Evolutionary conservation across 2,888 invertebrate species (phyloP).

Genomic region (Protonemura montana): DNA sequence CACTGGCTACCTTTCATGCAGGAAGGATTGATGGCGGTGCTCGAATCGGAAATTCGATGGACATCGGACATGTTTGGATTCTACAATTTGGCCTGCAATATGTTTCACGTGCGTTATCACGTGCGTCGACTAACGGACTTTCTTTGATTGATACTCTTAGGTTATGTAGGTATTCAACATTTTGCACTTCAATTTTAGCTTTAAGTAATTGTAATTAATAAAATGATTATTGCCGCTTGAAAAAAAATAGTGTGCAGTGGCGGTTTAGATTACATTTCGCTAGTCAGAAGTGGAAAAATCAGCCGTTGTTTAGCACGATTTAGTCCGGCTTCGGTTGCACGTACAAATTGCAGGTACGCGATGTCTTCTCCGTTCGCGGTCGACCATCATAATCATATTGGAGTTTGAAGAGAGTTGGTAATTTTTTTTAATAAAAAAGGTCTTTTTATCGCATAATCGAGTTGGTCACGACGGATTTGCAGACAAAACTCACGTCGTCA

Average conservation of each 20-base stretch:
- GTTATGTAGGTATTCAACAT: too few species aligned
- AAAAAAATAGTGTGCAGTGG: neutral
- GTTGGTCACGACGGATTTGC: neutral
- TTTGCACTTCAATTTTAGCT: too few species aligned
- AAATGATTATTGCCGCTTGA: neutral
- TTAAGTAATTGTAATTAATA: neutral
- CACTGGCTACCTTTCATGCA: neutral
- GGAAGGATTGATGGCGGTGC: neutral
- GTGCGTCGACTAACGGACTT: too few species aligned
- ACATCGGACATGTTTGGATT: neutral
- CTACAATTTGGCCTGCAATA: neutral
- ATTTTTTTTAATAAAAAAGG: neutral
- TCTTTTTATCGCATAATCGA: constrained; percentile 12
- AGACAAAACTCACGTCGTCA: neutral
- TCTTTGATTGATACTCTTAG: too few species aligned
- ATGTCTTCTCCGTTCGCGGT: neutral
- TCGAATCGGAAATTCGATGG: neutral
- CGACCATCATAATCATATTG: constrained; percentile 12
- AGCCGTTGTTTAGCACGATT: neutral
- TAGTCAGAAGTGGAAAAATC: too few species aligned
- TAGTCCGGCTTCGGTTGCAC: neutral
- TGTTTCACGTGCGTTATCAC: too few species aligned
- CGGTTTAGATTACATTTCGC: neutral
- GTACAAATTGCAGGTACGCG: neutral
- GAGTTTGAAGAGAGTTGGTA: neutral